Base-by-base conservation (phyloP, 1,140 invertebrate species). In the Lanistes nyassanus region DNA sequence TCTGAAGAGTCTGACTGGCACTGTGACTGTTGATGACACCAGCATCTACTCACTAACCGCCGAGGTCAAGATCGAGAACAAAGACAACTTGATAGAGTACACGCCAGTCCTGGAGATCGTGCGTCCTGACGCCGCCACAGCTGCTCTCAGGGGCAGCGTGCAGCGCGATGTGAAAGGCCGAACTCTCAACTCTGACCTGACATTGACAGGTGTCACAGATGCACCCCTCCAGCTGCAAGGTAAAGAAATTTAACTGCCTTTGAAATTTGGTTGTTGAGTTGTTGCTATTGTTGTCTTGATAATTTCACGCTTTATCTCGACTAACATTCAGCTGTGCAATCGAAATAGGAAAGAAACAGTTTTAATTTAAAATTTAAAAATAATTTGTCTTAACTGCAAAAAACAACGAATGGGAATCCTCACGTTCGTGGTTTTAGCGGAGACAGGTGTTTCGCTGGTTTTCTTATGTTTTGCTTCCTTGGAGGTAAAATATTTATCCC, bases 211-310 rank as follows among this genome's bases (percentile, higher is more conserved):
- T 6, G 60, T 80, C n/a, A 76, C 80, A 39, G 74, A 74, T 29
- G 68, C 81, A 42, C 84, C 87, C n/a, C 76, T 85, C 51, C 80
- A 55, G 39, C 67, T 88, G 26, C 75, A 84, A 56, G 56, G 86
- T 88, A 76, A 77, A 82, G 66, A 26, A 39, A 47, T 16, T n/a
- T n/a, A n/a, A n/a, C n/a, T n/a, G n/a, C n/a, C n/a, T n/a, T n/a
- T n/a, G n/a, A n/a, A n/a, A n/a, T n/a, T n/a, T n/a, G n/a, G n/a
- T n/a, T n/a, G n/a, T n/a, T n/a, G n/a, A n/a, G n/a, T n/a, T n/a
- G n/a, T n/a, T n/a, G n/a, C n/a, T n/a, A n/a, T n/a, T n/a, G n/a
- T n/a, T n/a, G n/a, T n/a, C n/a, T n/a, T n/a, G n/a, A n/a, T n/a
- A n/a, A n/a, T n/a, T n/a, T n/a, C n/a, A n/a, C n/a, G n/a, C n/a